Base-by-base conservation (phyloP, 2,888 invertebrate species). In the Coremacera marginata region DNA sequence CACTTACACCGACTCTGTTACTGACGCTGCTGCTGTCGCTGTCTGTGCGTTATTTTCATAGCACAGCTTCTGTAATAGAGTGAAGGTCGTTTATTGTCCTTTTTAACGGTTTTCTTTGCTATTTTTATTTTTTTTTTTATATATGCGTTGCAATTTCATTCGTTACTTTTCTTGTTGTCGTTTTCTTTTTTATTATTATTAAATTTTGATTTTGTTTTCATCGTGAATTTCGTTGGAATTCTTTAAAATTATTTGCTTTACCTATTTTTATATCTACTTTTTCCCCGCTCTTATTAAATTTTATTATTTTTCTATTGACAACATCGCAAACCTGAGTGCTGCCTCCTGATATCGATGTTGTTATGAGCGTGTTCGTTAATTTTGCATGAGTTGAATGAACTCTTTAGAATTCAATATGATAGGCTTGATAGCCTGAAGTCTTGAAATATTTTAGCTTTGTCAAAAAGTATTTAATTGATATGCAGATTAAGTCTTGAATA, bases 1-100 rank as follows among this genome's bases (percentile, higher is more conserved):
- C 16, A 44, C 65, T 22, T 65, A 51, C 27, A 31, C 11, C 55
- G 60, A 60, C 77, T 76, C 34, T 72, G 63, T 77, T 75, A 76
- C 62, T 62, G 62, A 44, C 71, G 63, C 52, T 72, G 76, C 31
- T 75, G 44, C 49, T 37, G 57, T 55, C 51, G 31, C 62, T 62
- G 65, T 63, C 68, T 75, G 68, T 75, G 67, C 68, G 75, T 75
- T 75, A 75, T 75, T 75, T 74, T 68, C 44, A 68, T 75, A 27
- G 34, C 22, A 16, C 51, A 67, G 57, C 22, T 75, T 75, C 57
- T 57, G 44, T 68, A 57, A 67, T 75, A 68, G 75, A 75, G 68
- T 77, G 77, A 77, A 77, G 77, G 77, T 77, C 77, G 77, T 77
- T 73, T 68, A 60, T 73, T 77, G 77, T 77, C 77, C 77, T 77